phyloP scores from a whole-genome alignment of 1,140 invertebrate genomes.

The Achatina immaculata region DNA sequence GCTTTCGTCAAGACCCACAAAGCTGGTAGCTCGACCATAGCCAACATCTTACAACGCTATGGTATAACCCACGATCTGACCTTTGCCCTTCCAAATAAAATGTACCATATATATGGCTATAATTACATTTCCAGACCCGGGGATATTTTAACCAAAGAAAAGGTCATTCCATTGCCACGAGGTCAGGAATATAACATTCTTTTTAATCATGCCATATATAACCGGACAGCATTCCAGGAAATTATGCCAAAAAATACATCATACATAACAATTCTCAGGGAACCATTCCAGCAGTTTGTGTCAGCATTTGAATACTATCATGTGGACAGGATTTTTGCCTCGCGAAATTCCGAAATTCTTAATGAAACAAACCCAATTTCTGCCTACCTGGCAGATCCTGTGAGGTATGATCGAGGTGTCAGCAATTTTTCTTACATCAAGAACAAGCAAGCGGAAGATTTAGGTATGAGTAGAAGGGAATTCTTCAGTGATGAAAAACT shows the following conservation, averaged over 20 bases:
- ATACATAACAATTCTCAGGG: slow-evolving; percentile 57
- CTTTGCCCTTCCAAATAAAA: slow-evolving; percentile 45
- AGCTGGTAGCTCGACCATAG: slow-evolving; percentile 45
- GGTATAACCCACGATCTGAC: slow-evolving; percentile 39
- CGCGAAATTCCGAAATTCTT: not conserved
- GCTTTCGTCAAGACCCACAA: slow-evolving; percentile 53
- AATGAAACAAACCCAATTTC: slow-evolving; percentile 35
- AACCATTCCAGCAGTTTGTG: slow-evolving; percentile 58
- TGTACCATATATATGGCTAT: slow-evolving; percentile 13
- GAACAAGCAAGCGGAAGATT: slow-evolving; percentile 60
- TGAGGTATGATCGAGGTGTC: not conserved
- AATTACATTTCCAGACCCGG: slow-evolving; percentile 41
- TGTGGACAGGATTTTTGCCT: slow-evolving; percentile 30
- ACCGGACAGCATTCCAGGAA: slow-evolving; percentile 40
- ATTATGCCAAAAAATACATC: slow-evolving; percentile 54
- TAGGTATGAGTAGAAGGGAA: slow-evolving; percentile 46
- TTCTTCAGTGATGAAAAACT: slow-evolving; percentile 45
- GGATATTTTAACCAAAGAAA: slow-evolving; percentile 28
- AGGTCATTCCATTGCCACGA: slow-evolving; percentile 36
- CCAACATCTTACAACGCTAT: slow-evolving; percentile 49
- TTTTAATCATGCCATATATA: slow-evolving; percentile 56
- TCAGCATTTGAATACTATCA: slow-evolving; percentile 58
- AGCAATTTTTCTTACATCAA: slow-evolving; percentile 41
- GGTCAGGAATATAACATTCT: slow-evolving; percentile 51
- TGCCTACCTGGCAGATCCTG: not conserved